Conservation (phyloP, 2,888 invertebrate species). For the Pristionchus japonicus region DNA sequence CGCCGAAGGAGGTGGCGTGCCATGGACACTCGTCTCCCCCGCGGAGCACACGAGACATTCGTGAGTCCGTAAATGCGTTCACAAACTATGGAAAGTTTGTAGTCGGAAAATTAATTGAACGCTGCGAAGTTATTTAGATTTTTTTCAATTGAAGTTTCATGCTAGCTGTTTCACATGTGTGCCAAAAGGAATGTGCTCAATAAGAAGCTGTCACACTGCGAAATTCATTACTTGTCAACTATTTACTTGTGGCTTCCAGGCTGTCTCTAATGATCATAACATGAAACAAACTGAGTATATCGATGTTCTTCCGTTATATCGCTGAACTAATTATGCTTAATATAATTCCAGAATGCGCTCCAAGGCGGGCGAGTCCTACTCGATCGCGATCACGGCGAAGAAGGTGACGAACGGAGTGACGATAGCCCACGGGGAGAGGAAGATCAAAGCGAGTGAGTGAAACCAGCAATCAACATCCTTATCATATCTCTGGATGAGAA, state of each 20-base stretch:
- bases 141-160: too few species aligned
- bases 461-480: too few species aligned
- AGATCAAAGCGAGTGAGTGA: conserved; percentile 22
- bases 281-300: not conserved
- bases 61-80: too few species aligned
- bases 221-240: too few species aligned
- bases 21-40: not conserved
- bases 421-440: not conserved
- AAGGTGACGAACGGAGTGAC: not conserved
- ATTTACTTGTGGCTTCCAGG: too few species aligned
- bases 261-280: too few species aligned
- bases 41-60: not conserved
- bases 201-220: too few species aligned
- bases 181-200: too few species aligned
- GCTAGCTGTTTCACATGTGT: too few species aligned
- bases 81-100: not conserved
- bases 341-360: conserved; percentile 23
- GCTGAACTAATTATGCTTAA: not conserved
- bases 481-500: too few species aligned
- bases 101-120: not conserved
- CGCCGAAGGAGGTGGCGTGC: not conserved
- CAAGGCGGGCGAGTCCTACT: not conserved
- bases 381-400: not conserved
- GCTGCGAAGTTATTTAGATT: not conserved
- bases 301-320: not conserved